Evolutionary conservation across 2,797 vertebrate genomes (phyloP).

Genomic region (Bucorvus abyssinicus): DNA sequence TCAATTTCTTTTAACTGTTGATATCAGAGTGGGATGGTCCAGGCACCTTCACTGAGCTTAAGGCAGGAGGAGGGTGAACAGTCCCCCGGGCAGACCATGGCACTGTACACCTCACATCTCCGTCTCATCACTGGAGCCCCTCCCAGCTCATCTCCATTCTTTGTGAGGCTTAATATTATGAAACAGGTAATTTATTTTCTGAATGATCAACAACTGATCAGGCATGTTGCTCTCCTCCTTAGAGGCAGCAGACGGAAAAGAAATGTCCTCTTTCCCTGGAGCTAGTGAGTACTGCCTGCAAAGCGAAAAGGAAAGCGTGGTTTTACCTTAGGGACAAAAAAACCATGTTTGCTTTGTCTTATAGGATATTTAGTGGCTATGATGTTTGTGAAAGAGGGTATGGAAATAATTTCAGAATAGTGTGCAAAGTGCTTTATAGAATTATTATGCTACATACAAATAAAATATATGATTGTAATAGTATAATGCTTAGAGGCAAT

Average conservation of each 20-base stretch:
- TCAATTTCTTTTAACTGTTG: not conserved
- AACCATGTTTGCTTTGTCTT: not conserved
- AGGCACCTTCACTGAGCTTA: not conserved
- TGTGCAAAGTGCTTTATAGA: not conserved
- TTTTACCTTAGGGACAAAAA: not conserved
- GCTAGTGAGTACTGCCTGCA: not conserved
- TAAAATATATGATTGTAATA: not conserved
- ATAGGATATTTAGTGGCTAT: not conserved
- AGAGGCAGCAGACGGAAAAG: not conserved
- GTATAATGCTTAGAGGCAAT: not conserved
- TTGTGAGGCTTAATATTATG: not conserved
- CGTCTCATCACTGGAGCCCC: not conserved
- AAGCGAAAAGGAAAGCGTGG: not conserved
- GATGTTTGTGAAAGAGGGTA: not conserved
- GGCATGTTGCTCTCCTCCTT: not conserved
- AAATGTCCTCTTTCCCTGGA: not conserved
- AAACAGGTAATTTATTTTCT: not conserved
- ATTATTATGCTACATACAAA: not conserved
- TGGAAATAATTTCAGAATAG: not conserved
- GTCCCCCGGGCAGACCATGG: rapidly evolving
- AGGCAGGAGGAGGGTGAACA: not conserved
- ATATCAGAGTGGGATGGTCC: not conserved
- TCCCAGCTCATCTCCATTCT: not conserved
- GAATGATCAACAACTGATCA: not conserved
- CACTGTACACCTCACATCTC: not conserved